Conservation (phyloP, 2,797 vertebrate genomes). For the Myoxocephalus aenaeus region DNA sequence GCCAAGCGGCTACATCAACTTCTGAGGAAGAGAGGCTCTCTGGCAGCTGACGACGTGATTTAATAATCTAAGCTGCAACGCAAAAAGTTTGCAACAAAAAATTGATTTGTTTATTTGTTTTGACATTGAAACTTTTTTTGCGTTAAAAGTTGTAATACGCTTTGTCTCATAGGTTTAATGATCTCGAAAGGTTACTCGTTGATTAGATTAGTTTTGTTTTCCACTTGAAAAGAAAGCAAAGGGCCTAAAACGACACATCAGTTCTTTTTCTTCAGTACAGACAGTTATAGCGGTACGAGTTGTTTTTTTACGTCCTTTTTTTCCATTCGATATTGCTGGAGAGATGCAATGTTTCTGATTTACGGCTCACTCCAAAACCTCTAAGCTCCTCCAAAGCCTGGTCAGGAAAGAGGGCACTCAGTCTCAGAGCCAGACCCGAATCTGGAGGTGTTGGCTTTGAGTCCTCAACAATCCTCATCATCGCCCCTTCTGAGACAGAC, state of each 20-base stretch:
- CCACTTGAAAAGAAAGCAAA: not conserved
- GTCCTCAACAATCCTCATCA: constrained; percentile 21
- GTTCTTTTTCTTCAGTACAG: not conserved
- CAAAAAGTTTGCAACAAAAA: not conserved
- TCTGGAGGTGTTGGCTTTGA: constrained; percentile 48
- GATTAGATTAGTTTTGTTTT: not conserved
- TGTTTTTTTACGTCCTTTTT: not conserved
- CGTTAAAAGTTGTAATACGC: not conserved
- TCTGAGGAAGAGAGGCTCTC: not conserved
- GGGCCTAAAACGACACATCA: not conserved
- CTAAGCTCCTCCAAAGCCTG: constrained; percentile 29
- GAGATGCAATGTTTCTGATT: not conserved
- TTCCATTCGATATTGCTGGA: not conserved
- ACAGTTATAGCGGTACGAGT: not conserved
- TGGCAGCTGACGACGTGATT: not conserved
- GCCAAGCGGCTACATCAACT: not conserved
- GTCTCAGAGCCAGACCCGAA: constrained; percentile 25
- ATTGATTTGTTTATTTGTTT: not conserved
- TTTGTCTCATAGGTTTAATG: not conserved
- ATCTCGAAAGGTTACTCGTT: not conserved
- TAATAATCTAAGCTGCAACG: not conserved
- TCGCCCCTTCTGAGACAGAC: constrained; percentile 30
- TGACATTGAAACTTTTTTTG: not conserved
- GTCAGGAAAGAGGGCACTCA: constrained; percentile 5
- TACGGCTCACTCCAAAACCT: not conserved